These are phyloP conservation scores for Osmoderma eremita DNA, from an alignment of 2,888 invertebrate genomes.

Conservation along the genomic window DNA sequence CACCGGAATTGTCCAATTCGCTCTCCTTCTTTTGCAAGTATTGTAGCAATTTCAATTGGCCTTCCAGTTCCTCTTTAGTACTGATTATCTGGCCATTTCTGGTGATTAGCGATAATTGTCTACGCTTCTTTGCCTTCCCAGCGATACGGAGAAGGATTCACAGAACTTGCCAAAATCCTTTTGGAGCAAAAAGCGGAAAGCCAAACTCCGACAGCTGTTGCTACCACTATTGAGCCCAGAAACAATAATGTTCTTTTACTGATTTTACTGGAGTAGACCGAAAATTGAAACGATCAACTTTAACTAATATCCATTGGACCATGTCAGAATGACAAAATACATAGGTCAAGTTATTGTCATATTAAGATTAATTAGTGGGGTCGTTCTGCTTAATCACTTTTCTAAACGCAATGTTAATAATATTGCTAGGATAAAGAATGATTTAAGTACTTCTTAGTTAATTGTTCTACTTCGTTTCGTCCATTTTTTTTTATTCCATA, in stretches of 20 bases:
- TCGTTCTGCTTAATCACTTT: no score
- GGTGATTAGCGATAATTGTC: slow-evolving; percentile 51
- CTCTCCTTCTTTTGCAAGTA: slow-evolving; percentile 55
- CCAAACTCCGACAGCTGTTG: slow-evolving; percentile 54
- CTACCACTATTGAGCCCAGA: slow-evolving; percentile 51
- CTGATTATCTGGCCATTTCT: slow-evolving; percentile 50
- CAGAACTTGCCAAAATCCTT: slow-evolving; percentile 54
- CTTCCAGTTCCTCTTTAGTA: slow-evolving; percentile 57
- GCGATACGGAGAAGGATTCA: slow-evolving; percentile 41
- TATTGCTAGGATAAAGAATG: no score
- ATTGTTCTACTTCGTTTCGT: no score
- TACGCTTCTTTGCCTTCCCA: background rate
- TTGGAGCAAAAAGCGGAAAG: slow-evolving; percentile 53
- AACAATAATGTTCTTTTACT: slow-evolving; percentile 49
- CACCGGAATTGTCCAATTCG: slow-evolving; percentile 53
- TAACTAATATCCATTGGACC: background rate
- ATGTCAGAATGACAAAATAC: slow-evolving; percentile 13
- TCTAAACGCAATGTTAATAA: no score
- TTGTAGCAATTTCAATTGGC: slow-evolving; percentile 55
- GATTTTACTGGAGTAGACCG: slow-evolving; percentile 6
- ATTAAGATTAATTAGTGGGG: no score
- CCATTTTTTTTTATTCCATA: no score
- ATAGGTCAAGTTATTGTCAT: no score
- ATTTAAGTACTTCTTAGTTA: no score
- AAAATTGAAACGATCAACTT: slow-evolving; percentile 15